Base-by-base conservation (phyloP, 2,888 invertebrate species). In the Prionchulus punctatus region DNA sequence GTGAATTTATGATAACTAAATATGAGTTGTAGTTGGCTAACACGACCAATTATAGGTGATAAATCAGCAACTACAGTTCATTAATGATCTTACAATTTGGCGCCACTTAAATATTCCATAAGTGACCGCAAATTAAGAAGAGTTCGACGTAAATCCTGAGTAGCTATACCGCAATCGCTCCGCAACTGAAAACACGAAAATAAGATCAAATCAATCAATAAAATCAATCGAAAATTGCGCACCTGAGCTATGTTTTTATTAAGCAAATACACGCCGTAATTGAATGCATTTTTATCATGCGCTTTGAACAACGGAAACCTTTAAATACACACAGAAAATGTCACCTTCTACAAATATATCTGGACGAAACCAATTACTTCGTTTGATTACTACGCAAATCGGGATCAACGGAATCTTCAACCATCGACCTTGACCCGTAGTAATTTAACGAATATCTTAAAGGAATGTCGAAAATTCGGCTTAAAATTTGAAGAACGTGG, bases 191-290 rank as follows among this genome's bases (percentile, higher is more conserved):
- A 36, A 36, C 36, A 36, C 18, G 36, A 36, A 36, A 36, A 7
- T 18, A 36, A 7, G 12, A 36, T 36, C 7, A 12, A 36, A 7
- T 7, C 7, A 36, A 18, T 18, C 36, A 36, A 18, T 36, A 36
- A 36, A 36, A 36, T 7, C n/a, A n/a, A n/a, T n/a, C n/a, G n/a
- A n/a, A n/a, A 36, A 36, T 18, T 12, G 31, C 59, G 54, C 61
- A 75, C 71, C 73, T 96, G 94, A 1, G 87, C 87, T 60, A 96
- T 85, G 70, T 94, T 90, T 74, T 90, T 91, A 75, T 92, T 92
- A 30, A 94, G 75, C 18, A 92, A 77, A 70, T 86, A 92, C 60
- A 92, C 84, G 2, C 84, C 92, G 72, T 91, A 91, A 59, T 85
- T 82, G 69, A 89, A 88, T 62, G 84, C 79, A 7, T 83, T 79